Evolutionary conservation across 2,113 vertebrate species (phyloP).

Genomic region (Myrmecophaga tridactyla): DNA sequence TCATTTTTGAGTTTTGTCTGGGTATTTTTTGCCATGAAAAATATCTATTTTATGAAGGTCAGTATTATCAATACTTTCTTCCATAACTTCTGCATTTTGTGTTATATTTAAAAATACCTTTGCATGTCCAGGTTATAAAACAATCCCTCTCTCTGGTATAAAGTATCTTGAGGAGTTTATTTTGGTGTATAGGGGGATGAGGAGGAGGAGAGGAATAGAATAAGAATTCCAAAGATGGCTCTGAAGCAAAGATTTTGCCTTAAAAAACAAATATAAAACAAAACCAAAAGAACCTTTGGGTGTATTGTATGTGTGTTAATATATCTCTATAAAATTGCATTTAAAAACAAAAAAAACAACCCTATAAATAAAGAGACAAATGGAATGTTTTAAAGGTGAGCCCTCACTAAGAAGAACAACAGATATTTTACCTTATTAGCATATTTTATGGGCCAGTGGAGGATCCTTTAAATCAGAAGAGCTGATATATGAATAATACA

Average conservation of each 20-base stretch:
- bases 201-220: background rate
- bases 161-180: background rate
- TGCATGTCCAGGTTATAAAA: background rate
- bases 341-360: background rate
- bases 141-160: background rate
- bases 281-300: no score
- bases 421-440: background rate
- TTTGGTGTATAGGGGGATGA: background rate
- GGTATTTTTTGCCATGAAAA: no score
- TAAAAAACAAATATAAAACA: no score
- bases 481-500: background rate
- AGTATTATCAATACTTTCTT: background rate
- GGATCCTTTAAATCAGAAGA: background rate
- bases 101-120: background rate
- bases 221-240: background rate
- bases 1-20: background rate
- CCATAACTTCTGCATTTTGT: background rate
- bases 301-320: no score
- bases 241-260: background rate
- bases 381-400: background rate
- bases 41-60: background rate
- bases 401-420: background rate
- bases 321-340: no score
- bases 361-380: background rate
- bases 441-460: background rate